Evolutionary conservation across 2,113 vertebrate genomes (phyloP), one percentile per base, ranked within the genome.

Genomic region (Symphodus melops): DNA sequence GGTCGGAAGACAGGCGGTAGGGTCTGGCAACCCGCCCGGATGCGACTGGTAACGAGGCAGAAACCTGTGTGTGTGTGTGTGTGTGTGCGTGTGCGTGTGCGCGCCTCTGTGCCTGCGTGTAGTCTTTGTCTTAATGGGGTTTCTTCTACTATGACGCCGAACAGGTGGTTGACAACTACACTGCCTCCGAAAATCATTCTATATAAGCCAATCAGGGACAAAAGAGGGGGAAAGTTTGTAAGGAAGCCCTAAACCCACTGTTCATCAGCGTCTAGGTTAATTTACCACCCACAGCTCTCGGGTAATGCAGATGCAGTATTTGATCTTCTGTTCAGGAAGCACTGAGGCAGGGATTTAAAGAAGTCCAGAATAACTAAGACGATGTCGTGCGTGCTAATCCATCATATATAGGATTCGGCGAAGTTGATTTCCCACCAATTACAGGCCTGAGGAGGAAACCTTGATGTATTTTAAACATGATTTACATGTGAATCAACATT

Each of bases 401-500:
- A 28, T 55, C 72, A 68, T 64, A 84, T 74, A 80, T 68, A 92
- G 70, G 42, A 70, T 79, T 84, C 75, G 77, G 65, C 57, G 61
- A 64, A 78, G 84, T 72, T 20, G 41, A 72, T 82, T 92, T 90
- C 88, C 91, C 84, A 92, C 88, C 85, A 68, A 88, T 84, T 73
- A 60, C 49, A 57, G 46, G 42, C 48, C 54, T 4, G 76, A 75
- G 76, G 68, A 71, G 58, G 53, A 82, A 78, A 68, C 54, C 81
- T 69, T 9, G 44, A 20, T 39, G 75, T 71, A 80, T 82, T 82
- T 88, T 82, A 84, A 77, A 78, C 67, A 62, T 48, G 82, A 94
- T 94, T 94, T 94, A 86, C 92, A 94, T 94, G 74, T 94, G 86
- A 93, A 94, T 93, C 72, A 61, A 72, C 68, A 64, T 57, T 37